phyloP scores from a whole-genome alignment of 2,797 vertebrate genomes.

The Mallotus villosus region DNA sequence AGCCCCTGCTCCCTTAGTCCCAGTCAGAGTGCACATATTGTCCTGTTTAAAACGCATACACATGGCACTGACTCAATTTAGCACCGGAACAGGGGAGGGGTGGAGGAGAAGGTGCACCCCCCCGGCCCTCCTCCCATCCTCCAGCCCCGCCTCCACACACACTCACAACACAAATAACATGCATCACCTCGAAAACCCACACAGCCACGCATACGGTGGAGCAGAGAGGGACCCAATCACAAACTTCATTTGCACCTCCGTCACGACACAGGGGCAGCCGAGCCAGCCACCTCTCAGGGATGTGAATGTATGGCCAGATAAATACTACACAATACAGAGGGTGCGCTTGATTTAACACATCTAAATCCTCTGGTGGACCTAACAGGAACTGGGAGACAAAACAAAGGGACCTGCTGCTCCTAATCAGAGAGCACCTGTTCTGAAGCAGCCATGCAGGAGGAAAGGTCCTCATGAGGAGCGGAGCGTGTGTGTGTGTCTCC shows the following conservation, averaged over 20 bases:
- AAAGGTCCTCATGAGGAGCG: neutral
- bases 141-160: neutral
- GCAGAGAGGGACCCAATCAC: constrained; percentile 47
- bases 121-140: too few species aligned
- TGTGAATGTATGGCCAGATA: constrained; percentile 1
- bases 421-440: constrained; percentile 36
- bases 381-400: constrained; percentile 11
- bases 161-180: constrained; percentile 78
- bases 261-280: constrained; percentile 43
- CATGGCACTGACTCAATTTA: constrained; percentile 71
- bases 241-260: constrained; percentile 37
- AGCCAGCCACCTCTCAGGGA: constrained; percentile 12
- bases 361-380: constrained; percentile 29
- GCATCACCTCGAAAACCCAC: constrained; percentile 81
- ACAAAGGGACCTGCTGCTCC: constrained; percentile 17
- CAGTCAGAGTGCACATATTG: constrained; percentile 63
- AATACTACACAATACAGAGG: constrained; percentile 11
- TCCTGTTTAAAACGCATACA: constrained; percentile 72
- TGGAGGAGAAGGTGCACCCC: constrained; percentile 27
- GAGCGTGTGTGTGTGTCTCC: too few species aligned
- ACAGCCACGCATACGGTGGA: constrained; percentile 46
- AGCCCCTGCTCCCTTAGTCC: constrained; percentile 55
- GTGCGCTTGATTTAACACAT: constrained; percentile 23
- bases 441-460: constrained; percentile 25
- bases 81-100: constrained; percentile 60